phyloP scores from a whole-genome alignment of 2,888 invertebrate species.

The Meiosimyza decipiens region DNA sequence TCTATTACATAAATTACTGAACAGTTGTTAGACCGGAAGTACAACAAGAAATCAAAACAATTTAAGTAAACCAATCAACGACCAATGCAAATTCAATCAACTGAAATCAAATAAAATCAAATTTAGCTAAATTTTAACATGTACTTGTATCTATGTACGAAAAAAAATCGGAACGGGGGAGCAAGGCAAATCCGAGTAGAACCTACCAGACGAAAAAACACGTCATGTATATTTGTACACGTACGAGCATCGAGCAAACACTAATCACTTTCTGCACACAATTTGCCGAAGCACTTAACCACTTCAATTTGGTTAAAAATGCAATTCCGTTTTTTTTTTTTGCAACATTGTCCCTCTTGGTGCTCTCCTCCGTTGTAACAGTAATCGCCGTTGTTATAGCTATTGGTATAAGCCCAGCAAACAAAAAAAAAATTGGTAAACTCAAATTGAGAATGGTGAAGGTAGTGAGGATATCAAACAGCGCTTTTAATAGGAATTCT shows the following conservation, averaged over 20 bases:
- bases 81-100: slow-evolving; percentile 28
- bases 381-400: too few species aligned
- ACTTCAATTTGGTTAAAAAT: slow-evolving; percentile 33
- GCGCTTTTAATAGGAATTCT: too few species aligned
- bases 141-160: not conserved
- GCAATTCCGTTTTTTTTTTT: slow-evolving; percentile 12
- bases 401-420: too few species aligned
- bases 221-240: not conserved
- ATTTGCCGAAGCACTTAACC: slow-evolving; percentile 34
- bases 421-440: slow-evolving; percentile 17
- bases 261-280: slow-evolving; percentile 33
- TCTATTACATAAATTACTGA: too few species aligned
- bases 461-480: too few species aligned
- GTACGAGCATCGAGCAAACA: slow-evolving; percentile 23
- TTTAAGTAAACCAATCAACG: slow-evolving; percentile 25
- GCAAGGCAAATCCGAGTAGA: too few species aligned
- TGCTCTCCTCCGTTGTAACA: not conserved
- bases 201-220: too few species aligned
- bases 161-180: too few species aligned
- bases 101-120: slow-evolving; percentile 8
- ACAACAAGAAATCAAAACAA: not conserved
- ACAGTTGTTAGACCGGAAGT: too few species aligned
- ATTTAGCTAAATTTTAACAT: slow-evolving; percentile 5
- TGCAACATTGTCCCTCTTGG: not conserved
- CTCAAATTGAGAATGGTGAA: not conserved